A percentile compares a stretch with the other conserved stretches of the same genome.
Evolutionary conservation across 2,797 vertebrate species (phyloP).

Genomic region (Hippoglossus hippoglossus): DNA sequence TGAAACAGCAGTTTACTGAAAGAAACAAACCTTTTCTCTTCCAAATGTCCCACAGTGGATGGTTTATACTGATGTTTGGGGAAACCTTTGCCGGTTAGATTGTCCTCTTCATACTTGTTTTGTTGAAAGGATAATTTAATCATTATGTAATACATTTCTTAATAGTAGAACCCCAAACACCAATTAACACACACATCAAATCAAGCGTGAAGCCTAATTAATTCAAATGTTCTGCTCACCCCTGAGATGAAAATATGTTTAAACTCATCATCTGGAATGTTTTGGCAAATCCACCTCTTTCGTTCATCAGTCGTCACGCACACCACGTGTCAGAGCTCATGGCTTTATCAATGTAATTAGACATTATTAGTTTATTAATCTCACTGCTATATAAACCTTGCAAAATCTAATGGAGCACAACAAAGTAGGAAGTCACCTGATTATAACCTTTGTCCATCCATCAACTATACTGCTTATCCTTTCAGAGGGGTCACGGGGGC

Average conservation of each 20-base stretch:
- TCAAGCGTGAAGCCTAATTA: constrained; percentile 26
- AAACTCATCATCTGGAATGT: constrained; percentile 2
- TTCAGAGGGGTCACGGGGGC: too few species aligned
- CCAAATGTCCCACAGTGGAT: background rate
- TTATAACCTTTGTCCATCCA: background rate
- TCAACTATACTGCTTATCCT: too few species aligned
- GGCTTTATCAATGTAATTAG: background rate
- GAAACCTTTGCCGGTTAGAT: constrained; percentile 13
- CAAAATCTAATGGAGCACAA: too few species aligned
- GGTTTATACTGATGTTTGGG: background rate
- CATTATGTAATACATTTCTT: background rate
- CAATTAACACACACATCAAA: constrained; percentile 51
- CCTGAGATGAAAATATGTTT: background rate
- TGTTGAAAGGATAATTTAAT: constrained; percentile 7
- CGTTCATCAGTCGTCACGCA: background rate
- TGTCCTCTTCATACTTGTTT: constrained; percentile 1
- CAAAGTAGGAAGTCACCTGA: background rate
- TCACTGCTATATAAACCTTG: too few species aligned
- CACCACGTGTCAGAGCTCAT: background rate
- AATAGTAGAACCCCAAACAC: background rate
- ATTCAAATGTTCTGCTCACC: constrained; percentile 5
- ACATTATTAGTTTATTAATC: background rate
- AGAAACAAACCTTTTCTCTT: background rate
- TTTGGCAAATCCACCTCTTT: constrained; percentile 5
- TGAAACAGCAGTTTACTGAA: constrained; percentile 12